Conservation (phyloP, 2,113 vertebrate genomes). For the Psilopogon haemacephalus region DNA sequence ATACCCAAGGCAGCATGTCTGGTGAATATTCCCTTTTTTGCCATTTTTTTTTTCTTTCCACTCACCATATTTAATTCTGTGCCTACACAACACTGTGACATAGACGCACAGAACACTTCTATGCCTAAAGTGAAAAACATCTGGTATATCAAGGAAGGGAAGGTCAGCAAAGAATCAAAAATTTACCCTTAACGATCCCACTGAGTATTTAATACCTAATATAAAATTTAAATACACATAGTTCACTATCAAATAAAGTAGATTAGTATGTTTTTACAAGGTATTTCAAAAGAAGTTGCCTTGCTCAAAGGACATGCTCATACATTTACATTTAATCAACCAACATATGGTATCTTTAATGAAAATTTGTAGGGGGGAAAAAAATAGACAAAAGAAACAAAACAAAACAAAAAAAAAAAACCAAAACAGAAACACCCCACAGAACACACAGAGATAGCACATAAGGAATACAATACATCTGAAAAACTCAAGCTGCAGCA, state of each 20-base stretch:
- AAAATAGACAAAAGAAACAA: background rate
- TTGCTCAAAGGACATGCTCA: background rate
- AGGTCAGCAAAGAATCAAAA: background rate
- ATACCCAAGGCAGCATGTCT: background rate
- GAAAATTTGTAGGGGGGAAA: background rate
- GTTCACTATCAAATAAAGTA: background rate
- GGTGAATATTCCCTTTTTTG: background rate
- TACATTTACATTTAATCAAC: background rate
- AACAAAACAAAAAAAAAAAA: background rate
- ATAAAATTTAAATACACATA: background rate
- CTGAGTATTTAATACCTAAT: background rate
- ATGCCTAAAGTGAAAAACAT: background rate
- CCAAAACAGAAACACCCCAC: background rate
- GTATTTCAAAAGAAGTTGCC: background rate
- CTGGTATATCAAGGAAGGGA: background rate
- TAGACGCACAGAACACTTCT: background rate
- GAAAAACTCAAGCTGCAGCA: background rate
- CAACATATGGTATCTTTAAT: background rate
- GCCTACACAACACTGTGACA: background rate
- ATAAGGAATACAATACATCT: background rate
- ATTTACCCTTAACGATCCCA: background rate
- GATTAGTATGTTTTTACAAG: background rate
- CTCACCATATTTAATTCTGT: background rate
- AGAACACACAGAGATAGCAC: fast-evolving
- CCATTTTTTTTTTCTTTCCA: background rate